Evolutionary conservation across 2,797 vertebrate genomes (phyloP), one percentile per base, ranked within the genome.

Genomic region (Cyclopterus lumpus): DNA sequence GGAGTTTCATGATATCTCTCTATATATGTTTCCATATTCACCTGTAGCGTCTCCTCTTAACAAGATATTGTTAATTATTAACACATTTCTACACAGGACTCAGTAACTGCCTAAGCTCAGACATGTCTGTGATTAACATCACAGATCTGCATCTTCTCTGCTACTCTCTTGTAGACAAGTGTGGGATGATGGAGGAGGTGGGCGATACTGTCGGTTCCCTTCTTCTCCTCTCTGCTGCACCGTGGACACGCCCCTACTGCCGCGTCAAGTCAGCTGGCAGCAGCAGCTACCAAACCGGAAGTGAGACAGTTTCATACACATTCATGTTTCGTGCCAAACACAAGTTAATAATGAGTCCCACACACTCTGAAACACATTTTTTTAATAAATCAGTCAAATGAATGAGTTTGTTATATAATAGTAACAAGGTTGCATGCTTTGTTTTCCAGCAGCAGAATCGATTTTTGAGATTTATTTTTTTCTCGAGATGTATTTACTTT

Each of bases 181-280:
- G 44, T 55, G 14, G 4, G 10, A 40, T 75, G 32, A 59, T 38
- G 8, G 12, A 22, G 28, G 4, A 65, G 32, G 38, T 36, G 40
- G 38, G 2, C 44, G 62, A 24, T 38, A 5, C 26, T 60, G 26
- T 11, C n/a, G 54, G 30, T 70, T 76, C 28, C 11, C 18, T 75
- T 40, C 73, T 73, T 77, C 74, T 81, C 70, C 69, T 73, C 77
- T 75, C 51, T 86, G 78, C 86, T 88, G 89, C 87, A 90, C 86
- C 73, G 77, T 82, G 80, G 87, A 77, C 91, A 89, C 85, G 77
- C 88, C 88, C 89, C 85, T 82, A 2, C 74, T 81, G 6, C 74
- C 70, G 28, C 26, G 32, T 89, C 80, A 90, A 86, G 70, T 16
- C 9, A 73, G 16, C 20, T 34, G 42, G 40, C 61, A 71, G 73